Conservation (phyloP, 2,888 invertebrate species). For the Drosophila trichaetosa region DNA sequence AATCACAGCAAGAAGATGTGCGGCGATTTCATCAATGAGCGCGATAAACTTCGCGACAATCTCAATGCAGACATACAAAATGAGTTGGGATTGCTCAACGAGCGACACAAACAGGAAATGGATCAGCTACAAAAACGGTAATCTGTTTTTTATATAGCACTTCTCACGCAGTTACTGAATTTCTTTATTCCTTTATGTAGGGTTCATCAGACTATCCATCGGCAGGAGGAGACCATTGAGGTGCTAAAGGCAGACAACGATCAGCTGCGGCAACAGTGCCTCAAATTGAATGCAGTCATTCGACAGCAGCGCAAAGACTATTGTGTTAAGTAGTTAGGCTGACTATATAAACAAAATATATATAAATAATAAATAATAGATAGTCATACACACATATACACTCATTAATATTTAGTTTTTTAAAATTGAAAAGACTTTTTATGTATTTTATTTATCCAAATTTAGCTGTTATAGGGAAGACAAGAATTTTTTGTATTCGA, state of each 20-base stretch:
- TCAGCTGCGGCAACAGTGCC: conserved; percentile 89
- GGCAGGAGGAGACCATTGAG: conserved; percentile 91
- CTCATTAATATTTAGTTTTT: not conserved
- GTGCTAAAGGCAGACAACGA: conserved; percentile 90
- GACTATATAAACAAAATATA: not conserved
- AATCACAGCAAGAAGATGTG: conserved; percentile 87
- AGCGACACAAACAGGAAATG: conserved; percentile 90
- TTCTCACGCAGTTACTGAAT: not conserved
- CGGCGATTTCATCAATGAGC: conserved; percentile 86
- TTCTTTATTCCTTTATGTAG: conserved; percentile 83
- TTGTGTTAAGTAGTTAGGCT: conserved; percentile 82
- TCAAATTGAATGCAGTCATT: conserved; percentile 90
- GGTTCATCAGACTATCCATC: conserved; percentile 92
- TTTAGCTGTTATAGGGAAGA: rapidly evolving
- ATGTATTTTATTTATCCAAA: not conserved
- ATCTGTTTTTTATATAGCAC: conserved; percentile 26
- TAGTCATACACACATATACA: not conserved
- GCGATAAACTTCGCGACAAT: conserved; percentile 86
- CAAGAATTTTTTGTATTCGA: not conserved
- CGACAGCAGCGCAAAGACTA: conserved; percentile 92
- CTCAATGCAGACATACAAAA: conserved; percentile 88
- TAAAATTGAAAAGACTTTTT: not conserved
- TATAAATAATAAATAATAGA: not conserved
- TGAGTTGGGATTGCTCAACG: conserved; percentile 88
- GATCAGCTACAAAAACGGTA: conserved; percentile 92